A percentile compares a stretch with the other conserved stretches of the same genome.
Conservation (phyloP, 2,113 vertebrate genomes). For the Rhadina sibilatrix region DNA sequence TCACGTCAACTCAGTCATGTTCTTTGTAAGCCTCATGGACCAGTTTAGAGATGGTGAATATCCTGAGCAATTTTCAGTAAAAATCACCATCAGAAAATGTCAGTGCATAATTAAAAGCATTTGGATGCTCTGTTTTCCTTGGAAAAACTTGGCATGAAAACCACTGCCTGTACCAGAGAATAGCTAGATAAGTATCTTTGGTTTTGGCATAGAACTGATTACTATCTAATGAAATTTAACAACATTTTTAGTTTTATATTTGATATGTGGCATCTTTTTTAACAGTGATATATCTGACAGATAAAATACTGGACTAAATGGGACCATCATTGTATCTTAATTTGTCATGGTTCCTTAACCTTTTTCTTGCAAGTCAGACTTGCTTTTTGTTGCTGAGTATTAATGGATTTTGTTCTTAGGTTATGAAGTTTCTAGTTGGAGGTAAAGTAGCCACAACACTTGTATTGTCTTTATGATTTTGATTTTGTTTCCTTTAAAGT, state of each 20-base stretch:
- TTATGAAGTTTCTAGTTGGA: not conserved
- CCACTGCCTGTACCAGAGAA: not conserved
- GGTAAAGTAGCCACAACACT: not conserved
- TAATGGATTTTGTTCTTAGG: not conserved
- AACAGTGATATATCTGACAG: not conserved
- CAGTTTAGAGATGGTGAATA: not conserved
- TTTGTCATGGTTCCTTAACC: not conserved
- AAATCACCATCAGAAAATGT: not conserved
- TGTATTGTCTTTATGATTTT: not conserved
- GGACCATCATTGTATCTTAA: not conserved
- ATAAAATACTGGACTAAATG: not conserved
- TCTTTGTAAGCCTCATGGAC: not conserved
- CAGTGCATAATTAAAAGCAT: not conserved
- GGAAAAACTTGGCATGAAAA: constrained; percentile 34
- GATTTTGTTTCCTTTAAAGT: not conserved
- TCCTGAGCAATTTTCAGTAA: not conserved
- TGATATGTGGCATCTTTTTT: not conserved
- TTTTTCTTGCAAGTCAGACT: not conserved
- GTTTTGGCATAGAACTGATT: constrained; percentile 9
- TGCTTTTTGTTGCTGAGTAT: rapidly evolving
- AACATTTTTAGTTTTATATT: constrained; percentile 5
- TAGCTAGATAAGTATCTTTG: not conserved
- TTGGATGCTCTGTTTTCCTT: constrained; percentile 31
- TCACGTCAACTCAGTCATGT: not conserved
- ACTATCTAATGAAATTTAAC: constrained; percentile 37